These are phyloP conservation scores for Ypsolopha scabrella DNA, from an alignment of 2,888 invertebrate species.

Conservation along the genomic window DNA sequence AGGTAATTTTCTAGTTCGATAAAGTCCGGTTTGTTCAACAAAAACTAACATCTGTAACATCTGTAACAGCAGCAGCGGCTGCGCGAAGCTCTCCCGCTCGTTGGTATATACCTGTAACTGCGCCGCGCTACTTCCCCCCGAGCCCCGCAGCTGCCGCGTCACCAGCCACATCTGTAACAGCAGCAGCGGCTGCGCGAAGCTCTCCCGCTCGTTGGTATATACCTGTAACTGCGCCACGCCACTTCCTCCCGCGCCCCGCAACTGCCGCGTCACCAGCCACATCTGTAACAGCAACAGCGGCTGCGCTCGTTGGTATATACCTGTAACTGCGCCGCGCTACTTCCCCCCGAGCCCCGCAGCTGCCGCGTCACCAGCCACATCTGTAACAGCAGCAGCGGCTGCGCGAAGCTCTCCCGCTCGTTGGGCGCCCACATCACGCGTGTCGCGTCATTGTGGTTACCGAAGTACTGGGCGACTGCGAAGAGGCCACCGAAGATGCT, in stretches of 20 bases:
- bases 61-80: too few species aligned
- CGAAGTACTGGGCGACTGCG: slow-evolving; percentile 79
- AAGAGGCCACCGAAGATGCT: slow-evolving; percentile 80
- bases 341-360: slow-evolving; percentile 29
- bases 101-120: too few species aligned
- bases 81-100: too few species aligned
- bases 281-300: too few species aligned
- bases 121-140: slow-evolving; percentile 2
- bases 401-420: slow-evolving; percentile 87
- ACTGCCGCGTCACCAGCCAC: slow-evolving; percentile 72
- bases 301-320: too few species aligned
- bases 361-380: slow-evolving; percentile 75
- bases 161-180: slow-evolving; percentile 80
- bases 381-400: slow-evolving; percentile 82
- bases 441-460: slow-evolving; percentile 86
- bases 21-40: too few species aligned
- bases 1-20: too few species aligned
- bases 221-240: too few species aligned
- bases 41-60: too few species aligned
- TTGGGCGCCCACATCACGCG: slow-evolving; percentile 90
- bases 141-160: slow-evolving; percentile 58
- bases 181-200: slow-evolving; percentile 85
- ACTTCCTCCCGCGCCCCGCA: slow-evolving; percentile 26
- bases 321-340: too few species aligned
- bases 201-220: slow-evolving; percentile 81